Evolutionary conservation across 2,888 invertebrate genomes (phyloP).

Genomic region (Drosophila dives): DNA sequence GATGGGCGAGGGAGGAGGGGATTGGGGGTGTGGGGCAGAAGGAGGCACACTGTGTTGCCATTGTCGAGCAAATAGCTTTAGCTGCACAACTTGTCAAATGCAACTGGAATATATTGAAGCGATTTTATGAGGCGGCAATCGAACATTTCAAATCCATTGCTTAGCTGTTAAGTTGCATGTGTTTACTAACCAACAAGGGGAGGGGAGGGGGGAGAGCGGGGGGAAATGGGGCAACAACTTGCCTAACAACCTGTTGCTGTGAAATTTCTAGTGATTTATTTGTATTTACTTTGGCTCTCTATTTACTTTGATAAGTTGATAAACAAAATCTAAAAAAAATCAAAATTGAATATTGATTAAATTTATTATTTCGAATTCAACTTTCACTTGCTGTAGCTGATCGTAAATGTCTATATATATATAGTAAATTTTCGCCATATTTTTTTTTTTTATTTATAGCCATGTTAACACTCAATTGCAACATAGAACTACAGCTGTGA

Average conservation of each 20-base stretch:
- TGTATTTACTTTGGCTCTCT: conserved; percentile 4
- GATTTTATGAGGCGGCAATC: conserved; percentile 39
- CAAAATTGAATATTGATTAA: background rate
- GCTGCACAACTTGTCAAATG: conserved; percentile 59
- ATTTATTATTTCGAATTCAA: background rate
- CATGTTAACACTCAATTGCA: conserved; percentile 16
- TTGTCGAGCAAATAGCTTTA: conserved; percentile 64
- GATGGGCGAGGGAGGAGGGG: conserved; percentile 26
- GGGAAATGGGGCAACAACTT: background rate
- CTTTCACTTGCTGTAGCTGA: no score
- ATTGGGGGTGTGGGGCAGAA: background rate
- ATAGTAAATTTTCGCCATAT: background rate
- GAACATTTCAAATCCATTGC: conserved; percentile 42
- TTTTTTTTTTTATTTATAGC: background rate
- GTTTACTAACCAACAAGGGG: background rate
- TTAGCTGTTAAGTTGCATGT: conserved; percentile 11
- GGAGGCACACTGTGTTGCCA: conserved; percentile 26
- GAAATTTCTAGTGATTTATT: background rate
- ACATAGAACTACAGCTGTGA: conserved; percentile 10
- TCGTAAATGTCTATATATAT: no score
- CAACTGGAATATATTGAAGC: conserved; percentile 42
- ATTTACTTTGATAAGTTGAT: background rate
- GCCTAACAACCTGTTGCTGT: conserved; percentile 25
- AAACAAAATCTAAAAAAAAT: background rate
- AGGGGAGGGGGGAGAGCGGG: no score